These are phyloP conservation scores for Ethmia dodecea DNA, from an alignment of 2,888 invertebrate species.

Conservation along the genomic window DNA sequence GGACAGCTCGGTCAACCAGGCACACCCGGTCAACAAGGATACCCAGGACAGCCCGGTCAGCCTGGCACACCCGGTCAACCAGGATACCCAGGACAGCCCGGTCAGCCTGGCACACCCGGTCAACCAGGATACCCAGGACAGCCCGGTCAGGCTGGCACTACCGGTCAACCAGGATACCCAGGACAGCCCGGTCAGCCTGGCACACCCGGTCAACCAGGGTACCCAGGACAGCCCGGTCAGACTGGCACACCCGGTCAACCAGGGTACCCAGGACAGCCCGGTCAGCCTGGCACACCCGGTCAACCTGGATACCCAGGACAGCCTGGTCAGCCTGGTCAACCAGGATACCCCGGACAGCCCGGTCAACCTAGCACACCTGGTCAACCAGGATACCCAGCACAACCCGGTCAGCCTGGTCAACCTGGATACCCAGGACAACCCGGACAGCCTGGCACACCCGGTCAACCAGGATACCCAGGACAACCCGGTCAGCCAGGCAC, in stretches of 20 bases:
- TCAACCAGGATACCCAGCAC: slow-evolving; percentile 21
- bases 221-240: slow-evolving; percentile 26
- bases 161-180: slow-evolving; percentile 24
- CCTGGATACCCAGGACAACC: slow-evolving; percentile 20
- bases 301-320: slow-evolving; percentile 15
- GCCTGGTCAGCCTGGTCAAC: slow-evolving; percentile 15
- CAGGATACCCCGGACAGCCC: background rate
- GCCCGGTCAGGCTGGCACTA: slow-evolving; percentile 24
- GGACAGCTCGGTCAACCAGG: slow-evolving; percentile 20
- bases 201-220: slow-evolving; percentile 19
- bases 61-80: slow-evolving; percentile 16
- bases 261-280: slow-evolving; percentile 7
- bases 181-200: slow-evolving; percentile 14
- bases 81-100: slow-evolving; percentile 20
- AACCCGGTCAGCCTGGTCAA: slow-evolving; percentile 20
- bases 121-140: slow-evolving; percentile 29
- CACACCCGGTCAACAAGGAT: slow-evolving; percentile 13
- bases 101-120: slow-evolving; percentile 18
- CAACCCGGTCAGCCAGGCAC: slow-evolving; percentile 18
- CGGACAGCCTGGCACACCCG: slow-evolving; percentile 17
- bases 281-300: slow-evolving; percentile 10
- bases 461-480: slow-evolving; percentile 19
- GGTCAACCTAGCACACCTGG: slow-evolving; percentile 25
- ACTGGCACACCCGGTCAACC: slow-evolving; percentile 20
- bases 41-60: slow-evolving; percentile 12